A percentile compares a stretch with the other conserved stretches of the same genome.
phyloP scores from a whole-genome alignment of 2,888 invertebrate species.

The Erpobdella octoculata region DNA sequence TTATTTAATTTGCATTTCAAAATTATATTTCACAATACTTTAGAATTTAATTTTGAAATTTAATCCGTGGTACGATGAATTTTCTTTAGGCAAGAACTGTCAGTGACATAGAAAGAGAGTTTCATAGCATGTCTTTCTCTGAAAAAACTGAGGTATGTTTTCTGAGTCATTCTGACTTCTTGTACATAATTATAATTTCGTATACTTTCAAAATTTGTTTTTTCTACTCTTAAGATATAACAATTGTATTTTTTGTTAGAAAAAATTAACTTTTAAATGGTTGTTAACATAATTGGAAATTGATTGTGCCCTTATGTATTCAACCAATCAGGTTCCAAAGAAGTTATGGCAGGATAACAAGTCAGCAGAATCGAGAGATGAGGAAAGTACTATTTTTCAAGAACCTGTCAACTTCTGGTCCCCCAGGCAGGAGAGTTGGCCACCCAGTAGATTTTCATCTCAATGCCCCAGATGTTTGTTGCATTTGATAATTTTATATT shows the following conservation, averaged over 20 bases:
- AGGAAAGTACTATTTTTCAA: constrained; percentile 32
- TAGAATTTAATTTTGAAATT: too few relatives aligned
- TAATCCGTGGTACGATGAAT: too few relatives aligned
- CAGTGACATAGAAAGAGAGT: constrained; percentile 48
- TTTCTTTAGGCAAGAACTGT: constrained; percentile 42
- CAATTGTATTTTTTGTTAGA: too few relatives aligned
- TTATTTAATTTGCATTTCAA: too few relatives aligned
- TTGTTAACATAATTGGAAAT: background rate
- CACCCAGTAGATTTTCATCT: constrained; percentile 17
- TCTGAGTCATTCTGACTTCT: background rate
- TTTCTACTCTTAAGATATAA: too few relatives aligned
- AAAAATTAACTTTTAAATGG: too few relatives aligned
- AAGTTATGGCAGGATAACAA: constrained; percentile 39
- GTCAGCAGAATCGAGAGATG: constrained; percentile 27
- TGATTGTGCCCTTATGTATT: background rate
- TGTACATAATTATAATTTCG: background rate
- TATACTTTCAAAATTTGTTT: background rate
- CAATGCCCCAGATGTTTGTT: constrained; percentile 15
- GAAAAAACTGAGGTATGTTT: constrained; percentile 28
- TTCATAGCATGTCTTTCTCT: constrained; percentile 40
- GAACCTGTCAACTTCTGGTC: constrained; percentile 44
- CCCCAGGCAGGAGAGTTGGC: constrained; percentile 40
- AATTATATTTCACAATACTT: too few relatives aligned
- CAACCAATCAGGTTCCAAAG: constrained; percentile 32
- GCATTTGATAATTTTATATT: background rate